Evolutionary conservation across 2,888 invertebrate species (phyloP).

Genomic region (Zele albiditarsus): DNA sequence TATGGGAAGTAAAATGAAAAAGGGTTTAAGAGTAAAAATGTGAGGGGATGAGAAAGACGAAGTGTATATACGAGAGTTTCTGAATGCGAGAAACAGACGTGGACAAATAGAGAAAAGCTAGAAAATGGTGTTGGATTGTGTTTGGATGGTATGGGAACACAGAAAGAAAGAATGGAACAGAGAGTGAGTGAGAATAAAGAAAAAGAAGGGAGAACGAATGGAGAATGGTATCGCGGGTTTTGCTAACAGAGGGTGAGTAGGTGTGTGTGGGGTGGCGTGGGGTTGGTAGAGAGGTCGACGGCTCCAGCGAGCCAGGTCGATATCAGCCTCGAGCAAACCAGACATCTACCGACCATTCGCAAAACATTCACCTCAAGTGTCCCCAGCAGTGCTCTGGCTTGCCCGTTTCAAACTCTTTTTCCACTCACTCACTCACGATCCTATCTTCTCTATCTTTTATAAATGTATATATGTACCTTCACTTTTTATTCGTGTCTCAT

Average conservation of each 20-base stretch:
- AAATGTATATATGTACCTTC: neutral
- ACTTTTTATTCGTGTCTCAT: slow-evolving; percentile 44
- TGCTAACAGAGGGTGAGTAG: slow-evolving; percentile 50
- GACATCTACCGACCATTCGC: slow-evolving; percentile 73
- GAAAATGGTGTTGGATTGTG: slow-evolving; percentile 47
- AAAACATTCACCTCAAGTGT: slow-evolving; percentile 73
- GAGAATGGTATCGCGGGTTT: slow-evolving; percentile 48
- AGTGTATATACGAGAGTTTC: slow-evolving; percentile 45
- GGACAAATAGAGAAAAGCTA: slow-evolving; percentile 37
- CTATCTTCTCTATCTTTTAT: neutral
- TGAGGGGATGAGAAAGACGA: slow-evolving; percentile 31
- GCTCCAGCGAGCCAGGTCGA: slow-evolving; percentile 68
- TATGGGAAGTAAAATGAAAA: neutral
- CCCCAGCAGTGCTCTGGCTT: slow-evolving; percentile 59
- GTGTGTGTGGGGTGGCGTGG: slow-evolving; percentile 10
- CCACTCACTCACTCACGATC: slow-evolving; percentile 14
- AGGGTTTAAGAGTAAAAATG: slow-evolving; percentile 21
- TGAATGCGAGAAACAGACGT: slow-evolving; percentile 28
- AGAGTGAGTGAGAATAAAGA: slow-evolving; percentile 7
- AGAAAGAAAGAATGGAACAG: slow-evolving; percentile 38
- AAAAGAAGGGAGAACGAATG: slow-evolving; percentile 30
- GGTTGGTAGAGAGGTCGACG: slow-evolving; percentile 46
- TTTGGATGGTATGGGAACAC: slow-evolving; percentile 14
- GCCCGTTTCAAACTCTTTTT: slow-evolving; percentile 26
- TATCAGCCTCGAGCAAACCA: slow-evolving; percentile 71